Evolutionary conservation across 2,113 vertebrate genomes (phyloP), one percentile per base, ranked within the genome.

Genomic region (Tamias sibiricus): DNA sequence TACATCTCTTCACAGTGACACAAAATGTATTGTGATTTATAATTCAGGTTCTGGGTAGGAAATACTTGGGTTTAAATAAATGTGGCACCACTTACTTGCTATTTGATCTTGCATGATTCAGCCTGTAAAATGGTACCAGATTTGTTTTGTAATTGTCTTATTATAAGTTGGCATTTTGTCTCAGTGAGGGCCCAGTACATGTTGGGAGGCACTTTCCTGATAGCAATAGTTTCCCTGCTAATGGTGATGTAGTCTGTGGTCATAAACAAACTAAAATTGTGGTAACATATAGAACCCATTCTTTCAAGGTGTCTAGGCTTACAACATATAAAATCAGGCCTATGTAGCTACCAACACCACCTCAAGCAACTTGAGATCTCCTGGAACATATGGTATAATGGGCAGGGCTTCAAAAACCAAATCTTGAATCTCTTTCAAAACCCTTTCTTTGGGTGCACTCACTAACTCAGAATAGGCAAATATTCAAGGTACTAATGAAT

Each of bases 371-470:
- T 19, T 40, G 47, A 71, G 32, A 57, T n/a, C 4, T 37, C 32
- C 40, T 52, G 42, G 13, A 8, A 4, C 10, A 64, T 86, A 30
- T 2, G 5, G 17, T 47, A 9, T 49, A 82, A 79, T 44, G 11
- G 11, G 20, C 20, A 95, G 24, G 4, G 9, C 37, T 68, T 4
- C 4, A 90, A 40, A 85, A 59, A 47, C 2, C 6, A 52, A 59
- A 72, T 8, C 4, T 82, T 69, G 3, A 90, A 22, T 47, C 7
- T 90, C 2, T 28, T 32, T 0, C 6, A 85, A 42, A 83, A 35
- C 0, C 0, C 14, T 79, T 47, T 49, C 17, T 77, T 37, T 35
- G 2, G 68, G 11, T 93, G 35, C 0, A 44, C 0, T 26, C 11
- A 47, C 54, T 24, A 57, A 57, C 20, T 77, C 20, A 80, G 37